Evolutionary conservation across 1,140 invertebrate species (phyloP), one percentile per base, ranked within the genome.

Genomic region (Trinorchestia longiramus): DNA sequence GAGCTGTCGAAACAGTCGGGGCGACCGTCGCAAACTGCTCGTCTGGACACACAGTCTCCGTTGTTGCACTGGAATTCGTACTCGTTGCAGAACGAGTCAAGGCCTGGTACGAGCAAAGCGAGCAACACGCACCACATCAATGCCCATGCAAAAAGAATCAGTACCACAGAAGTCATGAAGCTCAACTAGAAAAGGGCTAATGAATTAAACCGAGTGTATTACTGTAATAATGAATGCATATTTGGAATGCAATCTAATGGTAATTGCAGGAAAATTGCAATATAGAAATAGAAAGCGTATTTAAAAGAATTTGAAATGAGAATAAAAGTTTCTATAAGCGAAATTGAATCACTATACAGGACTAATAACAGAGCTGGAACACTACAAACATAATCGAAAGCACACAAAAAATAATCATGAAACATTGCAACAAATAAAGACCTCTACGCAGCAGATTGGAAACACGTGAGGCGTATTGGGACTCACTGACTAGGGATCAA

Each of bases 1-100:
- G 97, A 45, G 87, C 96, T 95, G 96, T 97, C 41, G 97, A 97
- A 47, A 97, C 97, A 96, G 97, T 97, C 44, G 97, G 97, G 97
- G 8, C 95, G 62, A 45, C 95, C 77, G 95, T 97, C 96, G 95
- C 96, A 97, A 41, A 95, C 95, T 47, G 95, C 96, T 43, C 36
- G 47, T 43, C 77, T 53, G 19, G 96, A 96, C 4, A 97, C 95
- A 87, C 96, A 97, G 87, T 97, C 96, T 87, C 96, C 96, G 87
- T 96, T 95, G 88, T n/a, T 45, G 94, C 96, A 97, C 44, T 43
- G 90, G 45, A 95, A 96, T 47, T 96, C 96, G 95, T 95, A 96
- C 87, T 94, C 62, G 42, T 95, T 96, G 95, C 96, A 97, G 28
- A 19, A 43, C 47, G 95, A 95, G 87, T 95, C 88, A 15, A 91